phyloP scores from a whole-genome alignment of 2,797 vertebrate species.

The Lutjanus argentimaculatus region DNA sequence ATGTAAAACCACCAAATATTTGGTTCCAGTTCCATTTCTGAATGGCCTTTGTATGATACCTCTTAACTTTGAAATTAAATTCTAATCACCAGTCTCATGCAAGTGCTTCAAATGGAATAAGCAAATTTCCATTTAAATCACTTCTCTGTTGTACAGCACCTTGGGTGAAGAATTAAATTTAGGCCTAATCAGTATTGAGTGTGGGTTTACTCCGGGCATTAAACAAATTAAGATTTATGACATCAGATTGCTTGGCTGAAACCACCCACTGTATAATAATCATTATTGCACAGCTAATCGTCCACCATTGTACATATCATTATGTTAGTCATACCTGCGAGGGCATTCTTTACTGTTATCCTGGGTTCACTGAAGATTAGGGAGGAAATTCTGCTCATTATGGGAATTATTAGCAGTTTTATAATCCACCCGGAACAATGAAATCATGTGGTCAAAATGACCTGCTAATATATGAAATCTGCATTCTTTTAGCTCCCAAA shows the following conservation, averaged over 20 bases:
- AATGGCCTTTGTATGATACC: conserved; percentile 29
- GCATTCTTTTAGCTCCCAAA: conserved; percentile 2
- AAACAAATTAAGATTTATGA: conserved; percentile 80
- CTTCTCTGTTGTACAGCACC: conserved; percentile 67
- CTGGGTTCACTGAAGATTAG: conserved; percentile 48
- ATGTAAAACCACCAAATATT: conserved; percentile 23
- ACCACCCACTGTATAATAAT: conserved; percentile 69
- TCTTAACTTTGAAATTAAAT: conserved; percentile 68
- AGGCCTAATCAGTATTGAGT: conserved; percentile 76
- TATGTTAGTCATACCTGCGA: conserved; percentile 58
- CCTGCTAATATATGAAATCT: conserved; percentile 30
- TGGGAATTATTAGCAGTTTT: conserved; percentile 53
- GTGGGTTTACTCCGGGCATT: conserved; percentile 74
- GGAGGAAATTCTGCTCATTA: conserved; percentile 48
- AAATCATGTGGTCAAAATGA: conserved; percentile 28
- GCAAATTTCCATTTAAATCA: conserved; percentile 78
- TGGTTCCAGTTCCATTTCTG: conserved; percentile 6
- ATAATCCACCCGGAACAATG: conserved; percentile 53
- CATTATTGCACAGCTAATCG: conserved; percentile 71
- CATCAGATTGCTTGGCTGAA: conserved; percentile 63
- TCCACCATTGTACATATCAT: conserved; percentile 71
- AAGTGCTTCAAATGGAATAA: conserved; percentile 69
- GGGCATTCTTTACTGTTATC: conserved; percentile 55
- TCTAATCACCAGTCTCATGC: conserved; percentile 68
- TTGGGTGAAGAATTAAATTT: conserved; percentile 75